Evolutionary conservation across 2,888 invertebrate genomes (phyloP).

Genomic region (Drosophila yooni): DNA sequence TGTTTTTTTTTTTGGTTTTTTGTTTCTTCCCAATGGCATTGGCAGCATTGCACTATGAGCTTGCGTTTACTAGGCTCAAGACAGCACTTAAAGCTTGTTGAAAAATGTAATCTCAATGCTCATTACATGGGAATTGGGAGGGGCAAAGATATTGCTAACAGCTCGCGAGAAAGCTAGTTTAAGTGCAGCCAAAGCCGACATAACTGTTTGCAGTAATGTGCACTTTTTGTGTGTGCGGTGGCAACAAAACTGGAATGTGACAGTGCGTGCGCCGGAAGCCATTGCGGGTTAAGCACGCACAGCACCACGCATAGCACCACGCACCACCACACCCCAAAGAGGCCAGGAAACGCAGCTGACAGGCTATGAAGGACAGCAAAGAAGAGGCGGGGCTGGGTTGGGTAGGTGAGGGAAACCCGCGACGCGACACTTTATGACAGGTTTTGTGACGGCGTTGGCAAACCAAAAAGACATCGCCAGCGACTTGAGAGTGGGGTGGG

Average conservation of each 20-base stretch:
- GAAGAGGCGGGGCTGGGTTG: neutral
- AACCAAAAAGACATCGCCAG: slow-evolving; percentile 26
- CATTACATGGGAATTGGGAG: slow-evolving; percentile 36
- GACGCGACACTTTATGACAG: slow-evolving; percentile 73
- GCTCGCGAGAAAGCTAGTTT: slow-evolving; percentile 12
- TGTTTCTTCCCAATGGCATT: slow-evolving; percentile 22
- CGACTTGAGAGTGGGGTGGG: slow-evolving; percentile 22
- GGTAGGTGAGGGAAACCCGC: slow-evolving; percentile 48
- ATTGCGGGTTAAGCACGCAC: slow-evolving; percentile 69
- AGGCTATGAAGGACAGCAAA: slow-evolving; percentile 15
- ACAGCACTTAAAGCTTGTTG: slow-evolving; percentile 47
- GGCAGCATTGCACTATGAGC: slow-evolving; percentile 30
- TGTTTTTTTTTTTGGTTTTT: neutral
- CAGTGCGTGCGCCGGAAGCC: slow-evolving; percentile 73
- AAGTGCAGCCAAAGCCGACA: slow-evolving; percentile 44
- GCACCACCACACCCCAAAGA: neutral
- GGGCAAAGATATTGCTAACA: neutral
- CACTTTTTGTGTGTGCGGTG: slow-evolving; percentile 39
- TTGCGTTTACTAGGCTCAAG: slow-evolving; percentile 24
- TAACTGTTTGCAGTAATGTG: slow-evolving; percentile 54
- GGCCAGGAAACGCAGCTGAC: slow-evolving; percentile 45
- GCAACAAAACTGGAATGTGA: slow-evolving; percentile 25
- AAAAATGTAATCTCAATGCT: slow-evolving; percentile 56
- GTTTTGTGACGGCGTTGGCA: slow-evolving; percentile 49
- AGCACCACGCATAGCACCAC: neutral